Conservation (phyloP, 2,113 vertebrate species). For the Raja brachyura region DNA sequence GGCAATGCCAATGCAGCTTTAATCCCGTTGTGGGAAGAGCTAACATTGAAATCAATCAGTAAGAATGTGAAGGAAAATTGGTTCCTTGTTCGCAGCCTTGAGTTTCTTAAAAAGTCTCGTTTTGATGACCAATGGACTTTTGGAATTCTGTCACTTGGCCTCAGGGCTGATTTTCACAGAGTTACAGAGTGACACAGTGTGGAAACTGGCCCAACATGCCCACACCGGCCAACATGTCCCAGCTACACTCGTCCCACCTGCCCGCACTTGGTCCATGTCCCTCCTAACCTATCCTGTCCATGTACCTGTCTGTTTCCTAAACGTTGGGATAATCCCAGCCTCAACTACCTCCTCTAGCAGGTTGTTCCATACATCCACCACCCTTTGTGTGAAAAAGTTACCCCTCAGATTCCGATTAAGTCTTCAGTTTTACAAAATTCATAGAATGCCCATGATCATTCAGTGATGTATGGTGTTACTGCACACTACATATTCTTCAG, state of each 20-base stretch:
- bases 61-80: neutral
- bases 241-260: too few species aligned
- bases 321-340: too few species aligned
- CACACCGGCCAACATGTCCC: too few species aligned
- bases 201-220: too few species aligned
- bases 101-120: neutral
- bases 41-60: neutral
- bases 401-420: too few species aligned
- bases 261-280: too few species aligned
- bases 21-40: neutral
- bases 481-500: neutral
- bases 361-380: too few species aligned
- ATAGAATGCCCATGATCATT: neutral
- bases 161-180: neutral
- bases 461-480: neutral
- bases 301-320: too few species aligned
- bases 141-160: neutral
- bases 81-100: neutral
- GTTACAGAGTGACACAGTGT: too few species aligned
- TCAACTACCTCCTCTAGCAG: too few species aligned
- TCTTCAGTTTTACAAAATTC: neutral
- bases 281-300: too few species aligned
- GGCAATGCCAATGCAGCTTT: neutral
- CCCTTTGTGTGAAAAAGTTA: too few species aligned
- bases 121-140: neutral